Base-by-base conservation (phyloP, 2,113 vertebrate genomes). In the Solea solea region DNA sequence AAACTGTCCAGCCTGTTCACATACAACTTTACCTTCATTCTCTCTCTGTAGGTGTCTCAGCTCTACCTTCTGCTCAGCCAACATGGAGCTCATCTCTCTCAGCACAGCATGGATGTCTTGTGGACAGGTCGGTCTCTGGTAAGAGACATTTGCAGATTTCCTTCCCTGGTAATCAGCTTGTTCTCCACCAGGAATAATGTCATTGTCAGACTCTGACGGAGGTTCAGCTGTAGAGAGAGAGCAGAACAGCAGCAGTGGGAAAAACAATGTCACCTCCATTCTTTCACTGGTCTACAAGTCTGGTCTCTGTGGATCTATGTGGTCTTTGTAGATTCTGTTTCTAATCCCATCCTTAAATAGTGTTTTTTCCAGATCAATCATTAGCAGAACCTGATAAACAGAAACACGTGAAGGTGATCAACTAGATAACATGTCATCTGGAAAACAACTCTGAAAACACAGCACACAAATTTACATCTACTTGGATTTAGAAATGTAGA, bases 41-140 rank as follows among this genome's bases (percentile, higher is more conserved):
- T 84, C 69, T 59, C 3, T 74, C 69, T 81, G 66, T 56, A 85
- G 44, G 56, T 79, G 45, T 21, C 9, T 74, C 7, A 80, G 46
- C 72, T 85, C 77, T 52, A 75, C 13, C 45, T 64, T 82, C 64
- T 82, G 75, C 34, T 65, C 82, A 50, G 64, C 75, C 75, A 89
- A 4, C 14, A 15, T 11, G 16, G 46, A 34, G 40, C 54, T 84
- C 78, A 81, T 80, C 71, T 86, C 83, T 71, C 76, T 82, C 73
- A 86, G 71, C 34, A 80, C 64, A 60, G 67, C 45, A 15, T 80
- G 57, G 81, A 82, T 69, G 68, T 86, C 85, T 48, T 60, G 53
- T 52, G 40, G 4, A 9, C 49, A 66, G 27, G 9, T 51, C 61
- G 49, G 1, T 1, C 63, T 46, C 3, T 39, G 25, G 15, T 16